Conservation (phyloP, 2,888 invertebrate species). For the Dasysyrphus albostriatus region DNA sequence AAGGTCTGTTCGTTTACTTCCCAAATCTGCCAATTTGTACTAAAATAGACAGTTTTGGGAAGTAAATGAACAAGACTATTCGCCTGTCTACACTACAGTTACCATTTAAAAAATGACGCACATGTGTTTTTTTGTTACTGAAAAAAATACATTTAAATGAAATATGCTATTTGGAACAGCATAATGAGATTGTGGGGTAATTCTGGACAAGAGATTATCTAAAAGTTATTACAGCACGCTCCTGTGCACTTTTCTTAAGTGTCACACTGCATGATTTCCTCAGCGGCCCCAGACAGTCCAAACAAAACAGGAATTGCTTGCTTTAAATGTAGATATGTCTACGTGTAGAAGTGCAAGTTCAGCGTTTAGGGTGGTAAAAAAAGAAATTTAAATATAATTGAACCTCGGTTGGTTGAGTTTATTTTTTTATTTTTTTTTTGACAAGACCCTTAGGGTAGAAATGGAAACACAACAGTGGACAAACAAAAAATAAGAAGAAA, state of each 20-base stretch:
- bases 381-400: conserved; percentile 75
- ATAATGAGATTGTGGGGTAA: conserved; percentile 60
- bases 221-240: conserved; percentile 74
- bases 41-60: no score
- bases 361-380: conserved; percentile 52
- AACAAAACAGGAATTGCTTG: conserved; percentile 1
- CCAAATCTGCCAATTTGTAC: no score
- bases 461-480: conserved; percentile 38
- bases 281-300: conserved; percentile 35
- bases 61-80: no score
- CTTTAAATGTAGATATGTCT: background rate
- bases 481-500: conserved; percentile 11
- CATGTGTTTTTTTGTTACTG: conserved; percentile 28
- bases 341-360: conserved; percentile 22
- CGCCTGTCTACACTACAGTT: background rate
- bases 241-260: conserved; percentile 72
- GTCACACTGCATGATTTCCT: conserved; percentile 71
- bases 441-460: conserved; percentile 33
- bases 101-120: conserved; percentile 48
- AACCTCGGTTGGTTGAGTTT: conserved; percentile 67
- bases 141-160: conserved; percentile 56
- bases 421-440: conserved; percentile 13
- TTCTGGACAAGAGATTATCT: conserved; percentile 26
- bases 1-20: no score
- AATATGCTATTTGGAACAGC: conserved; percentile 45